A percentile compares a stretch with the other conserved stretches of the same genome.
These are phyloP conservation scores for Gymnocephalus cernua DNA, from an alignment of 2,113 vertebrate species.

Conservation along the genomic window DNA sequence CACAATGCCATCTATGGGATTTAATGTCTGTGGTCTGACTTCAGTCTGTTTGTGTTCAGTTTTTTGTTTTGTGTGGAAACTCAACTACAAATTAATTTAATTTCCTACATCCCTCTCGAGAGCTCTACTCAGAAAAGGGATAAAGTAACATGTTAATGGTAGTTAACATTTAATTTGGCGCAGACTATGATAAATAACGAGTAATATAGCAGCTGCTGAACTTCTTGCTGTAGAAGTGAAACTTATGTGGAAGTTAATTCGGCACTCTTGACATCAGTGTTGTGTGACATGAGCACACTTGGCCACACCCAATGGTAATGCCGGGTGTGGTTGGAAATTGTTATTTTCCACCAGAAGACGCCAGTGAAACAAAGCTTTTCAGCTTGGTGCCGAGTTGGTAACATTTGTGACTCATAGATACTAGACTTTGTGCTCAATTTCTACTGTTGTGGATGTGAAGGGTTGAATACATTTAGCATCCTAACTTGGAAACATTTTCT, in stretches of 20 bases:
- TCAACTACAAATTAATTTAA: not conserved
- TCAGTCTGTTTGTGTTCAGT: constrained; percentile 1
- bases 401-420: not conserved
- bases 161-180: not conserved
- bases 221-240: too few relatives aligned
- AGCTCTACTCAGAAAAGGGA: not conserved
- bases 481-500: not conserved
- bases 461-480: not conserved
- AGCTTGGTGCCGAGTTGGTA: not conserved
- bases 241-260: not conserved
- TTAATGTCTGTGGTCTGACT: constrained; percentile 45
- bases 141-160: not conserved
- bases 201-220: not conserved
- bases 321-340: constrained; percentile 6
- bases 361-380: not conserved
- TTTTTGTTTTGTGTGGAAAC: not conserved
- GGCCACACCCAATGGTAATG: not conserved
- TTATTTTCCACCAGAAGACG: not conserved
- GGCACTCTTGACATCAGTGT: not conserved
- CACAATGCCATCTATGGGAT: constrained; percentile 65
- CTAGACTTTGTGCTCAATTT: not conserved
- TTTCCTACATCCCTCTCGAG: not conserved
- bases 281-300: not conserved
- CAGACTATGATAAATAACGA: not conserved
- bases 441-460: not conserved